Evolutionary conservation across 2,888 invertebrate species (phyloP), one percentile per base, ranked within the genome.

Genomic region (Drosophila eohydei): DNA sequence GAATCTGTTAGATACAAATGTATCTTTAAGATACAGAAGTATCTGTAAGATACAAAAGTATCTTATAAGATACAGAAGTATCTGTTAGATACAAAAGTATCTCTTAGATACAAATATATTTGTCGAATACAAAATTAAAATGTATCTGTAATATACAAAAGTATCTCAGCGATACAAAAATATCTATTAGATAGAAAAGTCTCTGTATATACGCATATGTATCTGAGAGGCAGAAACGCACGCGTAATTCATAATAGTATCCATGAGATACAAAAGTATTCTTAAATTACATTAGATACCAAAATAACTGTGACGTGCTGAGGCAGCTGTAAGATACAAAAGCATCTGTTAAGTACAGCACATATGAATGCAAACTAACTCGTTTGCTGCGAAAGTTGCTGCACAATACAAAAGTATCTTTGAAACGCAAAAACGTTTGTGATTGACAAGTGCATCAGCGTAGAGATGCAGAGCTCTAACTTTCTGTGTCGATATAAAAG

Each of bases 341-440:
- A 11, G 16, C 21, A 43, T 16, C 16, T 43, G 9, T 41, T 21
- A 43, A 4, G 11, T 7, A 32, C 2, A 7, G 16, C 12, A 48
- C 48, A 32, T 50, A 11, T 32, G 48, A 32, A 50, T 46, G 46
- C 8, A 26, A 46, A 30, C 30, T 48, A 30, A n/a, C 30, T 48
- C 0, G 1, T 30, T 30, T 16, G 48, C 48, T n/a, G 48, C 48
- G 0, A 30, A 50, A 50, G 30, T 32, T 50, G 11, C 6, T 0
- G 48, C 1, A 3, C n/a, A 32, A 50, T 9, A 6, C 11, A 32
- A 50, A 50, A 30, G 48, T 32, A 50, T 50, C 16, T 32, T 5
- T 1, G 48, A 11, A 30, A 14, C 16, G 30, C 48, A 30, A 5
- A 46, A 30, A 30, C 48, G 48, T 11, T 30, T 48, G 48, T 11